These are phyloP conservation scores for Procambarus virginalis DNA, from an alignment of 1,140 invertebrate species.

Conservation along the genomic window DNA sequence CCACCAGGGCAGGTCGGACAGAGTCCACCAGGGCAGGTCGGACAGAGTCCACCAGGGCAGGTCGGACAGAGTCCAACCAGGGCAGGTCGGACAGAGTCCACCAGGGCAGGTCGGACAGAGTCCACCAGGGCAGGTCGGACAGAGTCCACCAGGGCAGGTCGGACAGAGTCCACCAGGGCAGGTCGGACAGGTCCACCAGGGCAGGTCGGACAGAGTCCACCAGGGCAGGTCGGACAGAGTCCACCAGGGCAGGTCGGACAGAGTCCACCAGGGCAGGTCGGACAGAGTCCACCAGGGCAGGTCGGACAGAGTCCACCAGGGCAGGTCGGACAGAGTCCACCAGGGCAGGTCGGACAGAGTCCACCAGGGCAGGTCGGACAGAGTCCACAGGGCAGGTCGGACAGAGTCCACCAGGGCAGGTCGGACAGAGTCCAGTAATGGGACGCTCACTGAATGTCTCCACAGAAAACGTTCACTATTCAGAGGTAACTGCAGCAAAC, in stretches of 20 bases:
- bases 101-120: not conserved
- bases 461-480: constrained; percentile 8
- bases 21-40: too few species aligned
- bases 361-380: too few species aligned
- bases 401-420: too few species aligned
- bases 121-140: not conserved
- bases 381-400: too few species aligned
- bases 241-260: not conserved
- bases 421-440: constrained; percentile 7
- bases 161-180: not conserved
- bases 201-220: not conserved
- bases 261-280: too few species aligned
- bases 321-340: too few species aligned
- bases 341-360: too few species aligned
- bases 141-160: too few species aligned
- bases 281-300: not conserved
- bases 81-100: not conserved
- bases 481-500: constrained; percentile 12
- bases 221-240: not conserved
- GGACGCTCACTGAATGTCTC: constrained; percentile 18
- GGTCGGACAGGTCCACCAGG: too few species aligned
- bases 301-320: not conserved
- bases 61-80: too few species aligned
- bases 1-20: too few species aligned
- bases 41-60: not conserved